Evolutionary conservation across 2,113 vertebrate species (phyloP).

Genomic region (Festucalex cinctus): DNA sequence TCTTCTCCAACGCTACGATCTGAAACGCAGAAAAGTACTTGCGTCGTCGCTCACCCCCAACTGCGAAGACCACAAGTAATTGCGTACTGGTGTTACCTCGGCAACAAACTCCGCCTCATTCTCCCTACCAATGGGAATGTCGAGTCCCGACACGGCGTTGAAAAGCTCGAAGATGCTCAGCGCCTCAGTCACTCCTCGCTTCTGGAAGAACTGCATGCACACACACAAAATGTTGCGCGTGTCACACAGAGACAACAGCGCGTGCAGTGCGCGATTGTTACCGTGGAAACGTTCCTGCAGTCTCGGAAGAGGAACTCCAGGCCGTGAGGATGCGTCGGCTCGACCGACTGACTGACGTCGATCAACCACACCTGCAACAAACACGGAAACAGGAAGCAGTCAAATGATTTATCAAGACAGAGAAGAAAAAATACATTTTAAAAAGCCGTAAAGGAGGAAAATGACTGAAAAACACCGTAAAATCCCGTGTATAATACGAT

Average conservation of each 20-base stretch:
- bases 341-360: conserved; percentile 95
- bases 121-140: conserved; percentile 80
- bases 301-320: conserved; percentile 95
- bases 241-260: background rate
- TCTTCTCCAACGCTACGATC: conserved; percentile 93
- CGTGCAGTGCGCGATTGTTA: conserved; percentile 39
- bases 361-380: conserved; percentile 88
- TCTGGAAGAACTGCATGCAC: conserved; percentile 87
- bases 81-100: conserved; percentile 71
- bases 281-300: conserved; percentile 91
- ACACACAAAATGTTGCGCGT: background rate
- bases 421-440: background rate
- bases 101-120: conserved; percentile 86
- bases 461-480: too few species aligned
- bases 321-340: conserved; percentile 91
- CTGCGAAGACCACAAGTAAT: background rate
- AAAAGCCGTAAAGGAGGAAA: too few species aligned
- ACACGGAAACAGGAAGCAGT: background rate
- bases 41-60: too few species aligned
- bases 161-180: conserved; percentile 86
- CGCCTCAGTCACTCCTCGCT: conserved; percentile 82
- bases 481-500: too few species aligned
- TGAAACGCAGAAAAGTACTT: conserved; percentile 41
- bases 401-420: background rate
- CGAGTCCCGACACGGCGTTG: conserved; percentile 84